Evolutionary conservation across 2,797 vertebrate genomes (phyloP).

Genomic region (Parauchenoglanis punctatus): DNA sequence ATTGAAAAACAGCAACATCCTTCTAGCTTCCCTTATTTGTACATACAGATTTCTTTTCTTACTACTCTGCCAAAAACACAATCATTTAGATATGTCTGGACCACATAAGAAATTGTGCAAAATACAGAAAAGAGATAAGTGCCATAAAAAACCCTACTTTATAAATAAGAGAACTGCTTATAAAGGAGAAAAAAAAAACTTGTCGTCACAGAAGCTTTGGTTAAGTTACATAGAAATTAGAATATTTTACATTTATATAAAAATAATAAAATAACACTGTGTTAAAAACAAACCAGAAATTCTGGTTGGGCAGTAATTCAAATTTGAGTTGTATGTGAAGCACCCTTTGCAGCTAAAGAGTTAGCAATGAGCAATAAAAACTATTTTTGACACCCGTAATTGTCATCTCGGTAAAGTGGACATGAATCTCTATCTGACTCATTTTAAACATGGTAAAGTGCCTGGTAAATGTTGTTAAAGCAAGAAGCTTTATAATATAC

Average conservation of each 20-base stretch:
- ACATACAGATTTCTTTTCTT: constrained; percentile 62
- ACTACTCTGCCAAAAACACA: constrained; percentile 49
- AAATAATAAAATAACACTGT: constrained; percentile 56
- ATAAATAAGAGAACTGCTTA: constrained; percentile 72
- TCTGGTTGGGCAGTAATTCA: constrained; percentile 19
- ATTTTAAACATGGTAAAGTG: constrained; percentile 53
- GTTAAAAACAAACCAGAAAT: constrained; percentile 38
- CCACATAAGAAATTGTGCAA: constrained; percentile 72
- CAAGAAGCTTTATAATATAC: constrained; percentile 20
- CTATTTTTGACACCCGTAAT: constrained; percentile 37
- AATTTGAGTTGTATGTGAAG: constrained; percentile 28
- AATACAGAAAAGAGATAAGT: constrained; percentile 71
- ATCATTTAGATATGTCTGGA: constrained; percentile 67
- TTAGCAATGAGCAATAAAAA: constrained; percentile 25
- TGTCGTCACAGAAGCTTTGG: constrained; percentile 47
- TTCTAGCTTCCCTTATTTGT: constrained; percentile 43
- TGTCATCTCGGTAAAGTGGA: constrained; percentile 40
- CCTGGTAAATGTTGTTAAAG: constrained; percentile 54
- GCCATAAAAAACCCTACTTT: constrained; percentile 64
- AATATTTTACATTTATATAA: constrained; percentile 40
- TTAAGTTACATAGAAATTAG: constrained; percentile 47
- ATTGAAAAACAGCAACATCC: constrained; percentile 17
- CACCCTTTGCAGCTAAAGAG: constrained; percentile 31
- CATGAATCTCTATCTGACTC: constrained; percentile 18
- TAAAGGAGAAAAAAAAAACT: constrained; percentile 47